A percentile compares a stretch with the other conserved stretches of the same genome.
Conservation (phyloP, 2,797 vertebrate species). For the Hybognathus amarus region DNA sequence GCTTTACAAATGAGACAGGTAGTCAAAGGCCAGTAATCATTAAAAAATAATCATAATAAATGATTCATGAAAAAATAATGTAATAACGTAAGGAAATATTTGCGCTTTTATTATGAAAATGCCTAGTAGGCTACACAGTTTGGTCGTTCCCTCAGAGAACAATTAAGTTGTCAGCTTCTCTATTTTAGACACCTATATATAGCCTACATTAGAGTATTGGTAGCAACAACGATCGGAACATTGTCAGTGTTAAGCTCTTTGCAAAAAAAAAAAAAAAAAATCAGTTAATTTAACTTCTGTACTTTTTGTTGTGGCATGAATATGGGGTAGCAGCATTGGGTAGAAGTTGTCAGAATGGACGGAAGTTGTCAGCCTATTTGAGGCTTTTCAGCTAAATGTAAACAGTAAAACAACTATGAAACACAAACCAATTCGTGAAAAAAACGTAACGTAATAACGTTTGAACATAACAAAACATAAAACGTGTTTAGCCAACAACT, state of each 20-base stretch:
- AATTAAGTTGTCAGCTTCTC: neutral
- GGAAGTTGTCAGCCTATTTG: neutral
- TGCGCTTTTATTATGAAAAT: neutral
- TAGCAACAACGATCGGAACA: neutral
- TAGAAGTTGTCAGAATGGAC: neutral
- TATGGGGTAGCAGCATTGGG: neutral
- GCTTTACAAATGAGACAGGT: conserved; percentile 52
- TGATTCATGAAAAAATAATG: neutral
- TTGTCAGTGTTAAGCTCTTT: neutral
- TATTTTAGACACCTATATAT: neutral
- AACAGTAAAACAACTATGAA: neutral
- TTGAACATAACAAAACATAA: neutral
- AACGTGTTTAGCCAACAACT: neutral
- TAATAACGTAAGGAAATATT: neutral
- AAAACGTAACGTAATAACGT: too few species aligned
- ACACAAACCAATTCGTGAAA: neutral
- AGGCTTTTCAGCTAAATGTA: neutral
- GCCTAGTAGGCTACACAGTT: neutral
- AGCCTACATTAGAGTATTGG: too few species aligned
- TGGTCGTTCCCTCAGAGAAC: too few species aligned
- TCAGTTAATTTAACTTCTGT: neutral
- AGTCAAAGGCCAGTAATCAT: conserved; percentile 42
- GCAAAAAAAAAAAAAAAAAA: neutral
- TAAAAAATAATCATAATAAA: neutral
- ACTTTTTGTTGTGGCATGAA: neutral